These are phyloP conservation scores for Rhodinocichla rosea DNA, from an alignment of 2,113 vertebrate genomes.

Conservation along the genomic window DNA sequence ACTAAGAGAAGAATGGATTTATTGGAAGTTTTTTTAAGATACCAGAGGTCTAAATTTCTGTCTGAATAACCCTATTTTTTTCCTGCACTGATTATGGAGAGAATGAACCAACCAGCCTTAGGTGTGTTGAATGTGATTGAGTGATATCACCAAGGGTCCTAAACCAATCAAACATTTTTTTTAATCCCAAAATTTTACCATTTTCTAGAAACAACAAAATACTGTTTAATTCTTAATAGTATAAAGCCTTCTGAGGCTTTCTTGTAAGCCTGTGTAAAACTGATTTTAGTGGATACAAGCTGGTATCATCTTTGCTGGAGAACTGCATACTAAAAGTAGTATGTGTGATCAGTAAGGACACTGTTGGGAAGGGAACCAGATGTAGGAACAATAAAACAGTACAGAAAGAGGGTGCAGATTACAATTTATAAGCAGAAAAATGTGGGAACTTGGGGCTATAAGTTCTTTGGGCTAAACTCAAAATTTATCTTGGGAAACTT, in stretches of 20 bases:
- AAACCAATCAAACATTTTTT: neutral
- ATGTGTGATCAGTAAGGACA: neutral
- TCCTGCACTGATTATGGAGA: neutral
- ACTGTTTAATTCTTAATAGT: neutral
- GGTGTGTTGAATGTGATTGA: neutral
- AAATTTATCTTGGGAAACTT: neutral
- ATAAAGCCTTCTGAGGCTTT: neutral
- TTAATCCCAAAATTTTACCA: neutral
- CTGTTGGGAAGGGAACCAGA: neutral
- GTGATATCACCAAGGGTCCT: neutral
- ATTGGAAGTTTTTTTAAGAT: neutral
- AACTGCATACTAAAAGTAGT: neutral
- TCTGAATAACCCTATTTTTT: neutral
- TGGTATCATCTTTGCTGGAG: neutral
- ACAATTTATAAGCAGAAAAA: neutral
- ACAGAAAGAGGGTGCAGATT: neutral
- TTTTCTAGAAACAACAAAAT: neutral
- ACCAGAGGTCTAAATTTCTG: neutral
- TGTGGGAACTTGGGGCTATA: neutral
- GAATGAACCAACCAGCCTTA: neutral
- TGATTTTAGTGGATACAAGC: neutral
- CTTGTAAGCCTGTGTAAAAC: neutral
- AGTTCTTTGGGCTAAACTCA: neutral
- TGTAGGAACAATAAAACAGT: neutral
- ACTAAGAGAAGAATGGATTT: neutral